Evolutionary conservation across 2,888 invertebrate genomes (phyloP).

Genomic region (Pardosa pseudoannulata): DNA sequence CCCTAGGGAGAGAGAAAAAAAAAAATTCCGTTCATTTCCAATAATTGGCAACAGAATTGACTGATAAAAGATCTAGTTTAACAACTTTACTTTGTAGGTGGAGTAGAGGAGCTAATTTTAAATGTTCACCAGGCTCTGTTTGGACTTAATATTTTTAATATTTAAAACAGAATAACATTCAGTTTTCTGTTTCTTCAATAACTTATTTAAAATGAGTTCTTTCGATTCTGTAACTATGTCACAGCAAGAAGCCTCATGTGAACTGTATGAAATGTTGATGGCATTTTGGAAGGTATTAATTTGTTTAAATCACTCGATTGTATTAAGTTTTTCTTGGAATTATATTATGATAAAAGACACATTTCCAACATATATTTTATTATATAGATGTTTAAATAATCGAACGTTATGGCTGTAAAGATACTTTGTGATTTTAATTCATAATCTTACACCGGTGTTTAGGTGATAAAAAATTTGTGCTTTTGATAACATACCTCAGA

Average conservation of each 20-base stretch:
- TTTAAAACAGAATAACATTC: background rate
- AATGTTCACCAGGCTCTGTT: background rate
- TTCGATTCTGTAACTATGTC: background rate
- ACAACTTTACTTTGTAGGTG: background rate
- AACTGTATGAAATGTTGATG: constrained; percentile 68
- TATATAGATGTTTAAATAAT: too few species aligned
- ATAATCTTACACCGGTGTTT: too few species aligned
- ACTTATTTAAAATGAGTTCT: background rate
- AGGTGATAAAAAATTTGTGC: too few species aligned
- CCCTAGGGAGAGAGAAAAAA: too few species aligned
- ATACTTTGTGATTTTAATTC: too few species aligned
- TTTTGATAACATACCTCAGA: too few species aligned
- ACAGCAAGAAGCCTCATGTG: constrained; percentile 29
- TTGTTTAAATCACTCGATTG: background rate
- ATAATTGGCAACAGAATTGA: too few species aligned
- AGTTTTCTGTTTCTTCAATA: background rate
- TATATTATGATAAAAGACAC: background rate
- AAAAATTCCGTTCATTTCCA: too few species aligned
- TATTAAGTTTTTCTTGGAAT: background rate
- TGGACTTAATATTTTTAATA: background rate
- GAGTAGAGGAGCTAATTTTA: background rate
- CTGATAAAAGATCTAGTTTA: too few species aligned
- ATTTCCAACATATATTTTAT: background rate
- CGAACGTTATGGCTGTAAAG: background rate
- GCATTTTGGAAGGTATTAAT: constrained; percentile 60